Evolutionary conservation across 2,797 vertebrate species (phyloP).

Genomic region (Meda fulgida): DNA sequence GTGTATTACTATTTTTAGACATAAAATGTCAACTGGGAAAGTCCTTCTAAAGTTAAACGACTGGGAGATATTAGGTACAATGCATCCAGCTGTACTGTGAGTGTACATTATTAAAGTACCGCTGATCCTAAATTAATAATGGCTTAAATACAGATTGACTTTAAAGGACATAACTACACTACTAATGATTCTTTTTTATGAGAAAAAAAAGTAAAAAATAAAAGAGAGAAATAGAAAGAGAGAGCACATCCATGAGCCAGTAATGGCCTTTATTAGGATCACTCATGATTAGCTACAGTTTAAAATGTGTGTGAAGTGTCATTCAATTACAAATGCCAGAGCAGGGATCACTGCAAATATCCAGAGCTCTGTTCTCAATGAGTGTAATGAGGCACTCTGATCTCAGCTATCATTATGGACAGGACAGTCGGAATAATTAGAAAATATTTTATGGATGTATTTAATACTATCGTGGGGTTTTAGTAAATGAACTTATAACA

Average conservation of each 20-base stretch:
- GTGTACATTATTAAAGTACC: too few relatives aligned
- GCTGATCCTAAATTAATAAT: not conserved
- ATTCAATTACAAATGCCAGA: constrained; percentile 59
- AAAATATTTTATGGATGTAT: not conserved
- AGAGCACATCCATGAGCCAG: constrained; percentile 18
- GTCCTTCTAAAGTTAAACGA: not conserved
- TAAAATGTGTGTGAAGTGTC: constrained; percentile 54
- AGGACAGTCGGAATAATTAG: not conserved
- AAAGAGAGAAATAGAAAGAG: constrained; percentile 21
- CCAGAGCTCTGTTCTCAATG: constrained; percentile 20
- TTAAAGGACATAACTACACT: constrained; percentile 4
- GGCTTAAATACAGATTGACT: constrained; percentile 14
- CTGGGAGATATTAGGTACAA: not conserved
- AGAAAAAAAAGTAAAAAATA: not conserved
- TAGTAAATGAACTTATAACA: not conserved
- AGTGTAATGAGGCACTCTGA: constrained; percentile 17
- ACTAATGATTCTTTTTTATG: not conserved
- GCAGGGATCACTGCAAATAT: constrained; percentile 54
- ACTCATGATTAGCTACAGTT: constrained; percentile 52
- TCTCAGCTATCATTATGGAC: constrained; percentile 1
- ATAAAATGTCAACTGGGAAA: not conserved
- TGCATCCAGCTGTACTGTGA: not conserved
- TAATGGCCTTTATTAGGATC: constrained; percentile 54
- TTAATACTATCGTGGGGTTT: not conserved
- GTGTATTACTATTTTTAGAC: not conserved